Conservation (phyloP, 2,113 vertebrate genomes). For the Hippoglossus stenolepis region DNA sequence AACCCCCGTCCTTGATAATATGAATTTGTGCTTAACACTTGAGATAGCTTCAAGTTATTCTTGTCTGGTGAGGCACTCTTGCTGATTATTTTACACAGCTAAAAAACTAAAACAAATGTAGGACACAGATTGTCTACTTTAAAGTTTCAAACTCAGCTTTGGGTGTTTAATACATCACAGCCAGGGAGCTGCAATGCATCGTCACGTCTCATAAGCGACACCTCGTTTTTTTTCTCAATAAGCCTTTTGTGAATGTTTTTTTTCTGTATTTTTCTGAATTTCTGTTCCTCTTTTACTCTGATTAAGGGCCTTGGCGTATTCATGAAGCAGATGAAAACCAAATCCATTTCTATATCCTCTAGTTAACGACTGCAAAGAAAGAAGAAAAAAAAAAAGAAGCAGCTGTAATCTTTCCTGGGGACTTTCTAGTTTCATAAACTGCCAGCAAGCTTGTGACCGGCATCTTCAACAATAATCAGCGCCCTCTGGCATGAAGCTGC, state of each 20-base stretch:
- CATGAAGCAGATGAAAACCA: slow-evolving; percentile 9
- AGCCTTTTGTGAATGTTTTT: slow-evolving; percentile 11
- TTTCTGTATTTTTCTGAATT: neutral
- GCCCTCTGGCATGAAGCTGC: neutral
- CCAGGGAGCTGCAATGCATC: slow-evolving; percentile 13
- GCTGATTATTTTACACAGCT: slow-evolving; percentile 17
- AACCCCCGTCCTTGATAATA: slow-evolving; percentile 6
- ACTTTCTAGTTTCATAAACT: slow-evolving; percentile 26
- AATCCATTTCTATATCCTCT: neutral
- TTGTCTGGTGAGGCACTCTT: neutral
- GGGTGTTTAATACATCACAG: slow-evolving; percentile 48
- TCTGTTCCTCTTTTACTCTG: slow-evolving; percentile 11
- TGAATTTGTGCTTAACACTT: neutral
- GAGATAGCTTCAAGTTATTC: neutral
- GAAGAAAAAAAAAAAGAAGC: neutral
- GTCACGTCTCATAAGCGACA: slow-evolving; percentile 20
- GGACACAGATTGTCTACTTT: slow-evolving; percentile 30
- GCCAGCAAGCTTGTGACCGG: slow-evolving; percentile 20
- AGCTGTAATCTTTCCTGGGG: neutral
- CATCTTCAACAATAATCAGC: slow-evolving; percentile 17
- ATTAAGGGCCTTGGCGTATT: slow-evolving; percentile 6
- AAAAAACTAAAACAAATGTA: slow-evolving; percentile 14
- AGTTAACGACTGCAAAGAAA: neutral
- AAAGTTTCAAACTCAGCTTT: slow-evolving; percentile 27
- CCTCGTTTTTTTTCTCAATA: slow-evolving; percentile 17